These are phyloP conservation scores for Zelostemma sp. DNA, from an alignment of 1,140 invertebrate species.

Conservation along the genomic window DNA sequence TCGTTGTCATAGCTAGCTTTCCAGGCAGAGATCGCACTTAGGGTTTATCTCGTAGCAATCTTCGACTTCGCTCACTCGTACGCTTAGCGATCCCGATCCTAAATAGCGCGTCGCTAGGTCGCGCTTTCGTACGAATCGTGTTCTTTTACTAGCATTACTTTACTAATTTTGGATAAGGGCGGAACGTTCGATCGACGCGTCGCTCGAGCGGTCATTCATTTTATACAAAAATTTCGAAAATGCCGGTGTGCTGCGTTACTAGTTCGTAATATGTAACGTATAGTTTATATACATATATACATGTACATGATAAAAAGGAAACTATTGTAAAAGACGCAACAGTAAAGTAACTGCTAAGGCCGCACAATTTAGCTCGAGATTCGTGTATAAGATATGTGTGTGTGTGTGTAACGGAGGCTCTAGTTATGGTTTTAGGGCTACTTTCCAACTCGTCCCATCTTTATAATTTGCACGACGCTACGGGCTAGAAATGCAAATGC, in stretches of 20 bases:
- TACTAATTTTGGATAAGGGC: neutral
- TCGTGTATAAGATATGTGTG: conserved; percentile 8
- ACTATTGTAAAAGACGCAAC: neutral
- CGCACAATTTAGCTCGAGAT: conserved; percentile 31
- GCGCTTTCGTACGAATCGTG: neutral
- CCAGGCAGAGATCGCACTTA: conserved; percentile 3
- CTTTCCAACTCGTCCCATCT: neutral
- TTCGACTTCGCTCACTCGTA: conserved; percentile 10
- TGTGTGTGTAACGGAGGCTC: conserved; percentile 7
- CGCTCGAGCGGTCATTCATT: neutral
- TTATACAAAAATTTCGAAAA: neutral
- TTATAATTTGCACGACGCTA: conserved; percentile 40
- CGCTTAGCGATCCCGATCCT: conserved; percentile 7
- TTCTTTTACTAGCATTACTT: neutral
- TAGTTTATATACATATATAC: conserved; percentile 6
- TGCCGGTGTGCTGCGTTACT: conserved; percentile 1
- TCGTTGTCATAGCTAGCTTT: conserved; percentile 24
- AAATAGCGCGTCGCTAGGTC: neutral
- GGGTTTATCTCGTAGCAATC: conserved; percentile 15
- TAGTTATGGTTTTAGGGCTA: conserved; percentile 29
- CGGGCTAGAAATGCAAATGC: conserved; percentile 39
- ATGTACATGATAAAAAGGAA: neutral
- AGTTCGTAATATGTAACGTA: conserved; percentile 8
- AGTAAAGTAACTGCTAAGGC: conserved; percentile 13
- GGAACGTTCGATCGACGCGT: neutral